Percentiles rank a stretch among this genome's conserved stretches.
phyloP scores from a whole-genome alignment of 1,140 invertebrate species.

The Aplysia californica region DNA sequence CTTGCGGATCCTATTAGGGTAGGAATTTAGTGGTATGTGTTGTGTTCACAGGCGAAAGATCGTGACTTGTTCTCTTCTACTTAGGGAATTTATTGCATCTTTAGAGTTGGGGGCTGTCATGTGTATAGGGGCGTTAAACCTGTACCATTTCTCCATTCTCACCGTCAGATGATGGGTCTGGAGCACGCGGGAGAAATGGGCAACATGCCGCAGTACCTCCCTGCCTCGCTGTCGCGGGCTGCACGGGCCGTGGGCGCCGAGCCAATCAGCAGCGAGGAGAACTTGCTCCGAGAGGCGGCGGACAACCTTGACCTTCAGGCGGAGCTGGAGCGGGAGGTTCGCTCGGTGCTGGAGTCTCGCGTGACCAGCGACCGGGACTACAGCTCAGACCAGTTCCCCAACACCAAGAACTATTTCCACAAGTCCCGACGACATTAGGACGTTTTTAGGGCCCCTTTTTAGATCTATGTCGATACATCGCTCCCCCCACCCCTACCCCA shows the following conservation, averaged over 20 bases:
- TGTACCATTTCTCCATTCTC: too few species aligned
- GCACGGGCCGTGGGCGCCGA: conserved; percentile 69
- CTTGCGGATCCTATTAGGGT: too few species aligned
- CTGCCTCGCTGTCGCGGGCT: conserved; percentile 69
- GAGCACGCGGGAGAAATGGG: conserved; percentile 38
- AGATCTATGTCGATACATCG: too few species aligned
- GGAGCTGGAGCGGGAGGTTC: conserved; percentile 69
- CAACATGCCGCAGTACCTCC: conserved; percentile 45
- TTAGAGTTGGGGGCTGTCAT: too few species aligned
- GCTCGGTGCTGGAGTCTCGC: conserved; percentile 62
- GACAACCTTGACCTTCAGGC: conserved; percentile 66
- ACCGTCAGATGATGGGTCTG: conserved; percentile 63
- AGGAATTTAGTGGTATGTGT: too few species aligned
- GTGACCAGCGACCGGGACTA: conserved; percentile 70
- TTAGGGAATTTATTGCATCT: too few species aligned
- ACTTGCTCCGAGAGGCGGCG: conserved; percentile 65
- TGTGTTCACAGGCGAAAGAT: too few species aligned
- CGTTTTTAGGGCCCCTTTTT: too few species aligned
- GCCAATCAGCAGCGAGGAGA: conserved; percentile 68
- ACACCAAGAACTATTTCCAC: conserved; percentile 68
- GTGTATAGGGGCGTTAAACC: too few species aligned
- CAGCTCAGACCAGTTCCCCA: conserved; percentile 70
- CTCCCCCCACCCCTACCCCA: too few species aligned
- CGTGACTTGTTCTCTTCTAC: too few species aligned
- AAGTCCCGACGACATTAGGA: conserved; percentile 16